Evolutionary conservation across 2,888 invertebrate genomes (phyloP).

Genomic region (Nezara viridula): DNA sequence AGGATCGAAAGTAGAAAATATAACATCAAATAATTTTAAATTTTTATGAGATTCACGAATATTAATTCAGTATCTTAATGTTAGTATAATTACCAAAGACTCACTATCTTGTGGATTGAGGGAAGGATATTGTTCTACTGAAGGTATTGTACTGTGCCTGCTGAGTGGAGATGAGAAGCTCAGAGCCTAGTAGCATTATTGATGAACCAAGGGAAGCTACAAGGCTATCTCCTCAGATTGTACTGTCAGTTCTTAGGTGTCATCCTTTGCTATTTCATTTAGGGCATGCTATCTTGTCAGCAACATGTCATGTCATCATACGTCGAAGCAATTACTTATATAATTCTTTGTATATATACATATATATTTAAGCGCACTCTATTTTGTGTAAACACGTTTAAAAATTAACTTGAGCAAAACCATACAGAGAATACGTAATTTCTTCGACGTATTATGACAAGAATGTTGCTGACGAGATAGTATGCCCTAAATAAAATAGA

Average conservation of each 20-base stretch:
- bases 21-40: no score
- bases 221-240: not conserved
- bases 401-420: no score
- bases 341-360: no score
- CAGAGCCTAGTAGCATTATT: not conserved
- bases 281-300: not conserved
- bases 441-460: no score
- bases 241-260: not conserved
- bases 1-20: no score
- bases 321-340: no score
- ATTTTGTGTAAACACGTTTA: no score
- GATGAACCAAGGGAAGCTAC: not conserved
- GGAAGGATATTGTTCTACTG: not conserved
- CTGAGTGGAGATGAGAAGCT: not conserved
- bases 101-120: not conserved
- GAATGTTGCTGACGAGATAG: no score
- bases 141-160: not conserved
- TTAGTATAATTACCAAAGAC: not conserved
- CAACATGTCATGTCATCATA: not conserved
- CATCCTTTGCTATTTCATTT: not conserved
- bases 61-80: not conserved
- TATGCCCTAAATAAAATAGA: no score
- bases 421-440: no score
- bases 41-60: not conserved
- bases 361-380: no score